These are phyloP conservation scores for Macrosiphum euphorbiae DNA, from an alignment of 2,888 invertebrate genomes.

Conservation along the genomic window DNA sequence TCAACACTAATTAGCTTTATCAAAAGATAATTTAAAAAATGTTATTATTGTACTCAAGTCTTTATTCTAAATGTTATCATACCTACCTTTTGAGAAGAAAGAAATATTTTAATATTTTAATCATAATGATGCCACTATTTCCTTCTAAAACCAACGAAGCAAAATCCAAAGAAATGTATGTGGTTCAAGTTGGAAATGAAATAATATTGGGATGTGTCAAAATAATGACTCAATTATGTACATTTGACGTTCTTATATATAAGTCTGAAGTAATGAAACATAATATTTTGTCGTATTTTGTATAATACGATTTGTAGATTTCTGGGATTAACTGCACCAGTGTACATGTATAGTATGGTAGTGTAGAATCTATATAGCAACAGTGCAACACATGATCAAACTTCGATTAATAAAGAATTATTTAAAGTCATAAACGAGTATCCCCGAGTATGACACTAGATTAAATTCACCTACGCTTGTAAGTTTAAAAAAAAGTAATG, in stretches of 20 bases:
- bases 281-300: neutral
- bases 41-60: neutral
- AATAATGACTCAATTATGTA: neutral
- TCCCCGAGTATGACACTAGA: no score
- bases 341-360: neutral
- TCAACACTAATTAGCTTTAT: slow-evolving; percentile 8
- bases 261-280: neutral
- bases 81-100: neutral
- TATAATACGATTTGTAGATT: neutral
- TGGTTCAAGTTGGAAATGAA: neutral
- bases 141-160: neutral
- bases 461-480: no score
- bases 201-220: neutral
- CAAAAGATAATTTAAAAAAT: slow-evolving; percentile 1
- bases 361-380: no score
- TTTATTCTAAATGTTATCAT: slow-evolving; percentile 10
- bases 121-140: slow-evolving; percentile 2
- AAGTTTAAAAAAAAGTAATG: no score
- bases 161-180: neutral
- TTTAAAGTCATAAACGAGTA: no score
- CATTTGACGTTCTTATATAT: neutral
- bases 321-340: neutral
- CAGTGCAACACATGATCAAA: no score
- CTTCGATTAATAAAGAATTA: no score
- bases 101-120: neutral